Conservation (phyloP, 2,113 vertebrate species). For the Marmota monax region DNA sequence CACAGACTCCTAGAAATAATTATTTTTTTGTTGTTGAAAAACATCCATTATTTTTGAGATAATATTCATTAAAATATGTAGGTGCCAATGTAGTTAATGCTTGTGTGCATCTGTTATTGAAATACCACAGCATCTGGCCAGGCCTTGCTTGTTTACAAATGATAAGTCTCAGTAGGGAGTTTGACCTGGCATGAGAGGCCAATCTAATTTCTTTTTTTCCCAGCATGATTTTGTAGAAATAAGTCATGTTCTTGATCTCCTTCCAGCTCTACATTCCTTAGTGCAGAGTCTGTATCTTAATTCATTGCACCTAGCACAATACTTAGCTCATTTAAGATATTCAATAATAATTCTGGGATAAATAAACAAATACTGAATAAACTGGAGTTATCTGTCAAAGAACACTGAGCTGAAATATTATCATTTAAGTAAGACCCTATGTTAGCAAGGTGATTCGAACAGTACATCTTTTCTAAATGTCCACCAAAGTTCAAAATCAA, state of each 20-base stretch:
- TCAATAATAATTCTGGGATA: background rate
- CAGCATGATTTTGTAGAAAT: constrained; percentile 2
- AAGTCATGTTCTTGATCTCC: background rate
- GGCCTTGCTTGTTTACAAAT: background rate
- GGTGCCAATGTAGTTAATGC: background rate
- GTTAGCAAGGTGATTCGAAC: constrained; percentile 12
- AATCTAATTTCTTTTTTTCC: constrained; percentile 11
- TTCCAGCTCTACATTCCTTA: background rate
- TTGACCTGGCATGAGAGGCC: background rate
- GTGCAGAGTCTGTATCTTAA: constrained; percentile 10
- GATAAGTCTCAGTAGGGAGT: background rate
- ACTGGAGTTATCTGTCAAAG: background rate
- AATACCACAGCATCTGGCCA: background rate
- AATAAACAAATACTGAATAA: background rate
- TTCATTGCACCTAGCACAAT: background rate
- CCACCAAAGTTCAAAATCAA: constrained; percentile 21
- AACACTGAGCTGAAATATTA: background rate
- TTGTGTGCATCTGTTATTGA: background rate
- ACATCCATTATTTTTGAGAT: background rate
- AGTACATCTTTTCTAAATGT: background rate
- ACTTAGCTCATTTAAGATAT: background rate
- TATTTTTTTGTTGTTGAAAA: background rate
- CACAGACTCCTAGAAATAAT: background rate
- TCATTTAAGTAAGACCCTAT: background rate
- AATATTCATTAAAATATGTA: background rate